phyloP scores from a whole-genome alignment of 2,113 vertebrate genomes.

The Neolamprologus falcicula region DNA sequence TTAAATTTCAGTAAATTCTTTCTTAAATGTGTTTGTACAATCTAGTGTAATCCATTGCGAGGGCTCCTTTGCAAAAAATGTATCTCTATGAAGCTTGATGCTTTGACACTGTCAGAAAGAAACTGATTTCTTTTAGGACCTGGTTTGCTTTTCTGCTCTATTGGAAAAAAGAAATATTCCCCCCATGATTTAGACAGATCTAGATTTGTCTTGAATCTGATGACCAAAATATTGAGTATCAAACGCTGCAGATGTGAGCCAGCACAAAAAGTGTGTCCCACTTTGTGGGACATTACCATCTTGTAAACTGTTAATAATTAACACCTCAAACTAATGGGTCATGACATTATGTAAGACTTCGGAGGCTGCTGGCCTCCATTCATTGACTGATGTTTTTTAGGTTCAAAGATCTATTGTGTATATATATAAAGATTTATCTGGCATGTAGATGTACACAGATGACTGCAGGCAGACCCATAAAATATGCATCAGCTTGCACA shows the following conservation, averaged over 20 bases:
- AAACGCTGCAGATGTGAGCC: background rate
- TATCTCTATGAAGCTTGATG: background rate
- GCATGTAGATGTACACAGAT: background rate
- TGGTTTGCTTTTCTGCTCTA: background rate
- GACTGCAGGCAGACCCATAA: background rate
- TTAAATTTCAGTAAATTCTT: background rate
- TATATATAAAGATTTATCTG: background rate
- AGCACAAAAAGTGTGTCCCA: background rate
- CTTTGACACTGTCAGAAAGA: background rate
- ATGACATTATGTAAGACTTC: background rate
- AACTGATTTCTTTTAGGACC: background rate
- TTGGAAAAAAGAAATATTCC: background rate
- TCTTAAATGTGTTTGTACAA: background rate
- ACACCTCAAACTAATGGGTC: background rate
- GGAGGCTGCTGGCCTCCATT: background rate
- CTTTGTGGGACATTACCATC: background rate
- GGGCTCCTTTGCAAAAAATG: background rate
- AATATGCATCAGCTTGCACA: background rate
- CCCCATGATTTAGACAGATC: background rate
- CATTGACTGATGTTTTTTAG: background rate
- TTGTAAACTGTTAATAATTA: constrained; percentile 15
- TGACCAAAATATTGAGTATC: background rate
- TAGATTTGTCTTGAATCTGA: background rate
- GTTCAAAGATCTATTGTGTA: background rate
- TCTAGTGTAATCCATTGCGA: background rate